Conservation (phyloP, 2,797 vertebrate genomes). For the Lacerta agilis region DNA sequence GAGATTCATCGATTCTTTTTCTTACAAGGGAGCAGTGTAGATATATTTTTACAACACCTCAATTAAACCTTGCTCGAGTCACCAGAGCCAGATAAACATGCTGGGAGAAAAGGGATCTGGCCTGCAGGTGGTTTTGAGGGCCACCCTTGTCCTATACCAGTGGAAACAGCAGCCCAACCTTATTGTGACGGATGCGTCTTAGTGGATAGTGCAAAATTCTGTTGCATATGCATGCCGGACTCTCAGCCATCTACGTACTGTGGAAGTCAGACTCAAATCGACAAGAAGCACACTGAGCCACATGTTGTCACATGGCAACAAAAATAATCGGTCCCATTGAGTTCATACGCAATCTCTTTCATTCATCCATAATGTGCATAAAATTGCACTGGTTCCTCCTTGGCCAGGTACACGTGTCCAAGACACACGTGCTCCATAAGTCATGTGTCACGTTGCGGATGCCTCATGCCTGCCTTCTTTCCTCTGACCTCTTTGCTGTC, state of each 20-base stretch:
- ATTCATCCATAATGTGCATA: slow-evolving; percentile 19
- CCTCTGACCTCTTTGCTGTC: slow-evolving; percentile 42
- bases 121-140: neutral
- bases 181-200: neutral
- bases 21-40: too few relatives aligned
- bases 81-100: neutral
- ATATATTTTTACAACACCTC: neutral
- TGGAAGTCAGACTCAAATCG: neutral
- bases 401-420: neutral
- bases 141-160: neutral
- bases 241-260: neutral
- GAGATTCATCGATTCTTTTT: neutral
- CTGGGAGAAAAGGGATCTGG: too few relatives aligned
- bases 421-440: neutral
- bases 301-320: neutral
- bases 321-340: neutral
- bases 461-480: slow-evolving; percentile 41
- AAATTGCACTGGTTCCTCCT: neutral
- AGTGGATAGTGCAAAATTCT: neutral
- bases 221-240: neutral
- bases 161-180: neutral
- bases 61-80: neutral
- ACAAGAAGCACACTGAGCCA: neutral
- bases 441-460: slow-evolving; percentile 17
- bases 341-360: neutral